phyloP scores from a whole-genome alignment of 2,113 vertebrate genomes.

The Campylorhamphus procurvoides region DNA sequence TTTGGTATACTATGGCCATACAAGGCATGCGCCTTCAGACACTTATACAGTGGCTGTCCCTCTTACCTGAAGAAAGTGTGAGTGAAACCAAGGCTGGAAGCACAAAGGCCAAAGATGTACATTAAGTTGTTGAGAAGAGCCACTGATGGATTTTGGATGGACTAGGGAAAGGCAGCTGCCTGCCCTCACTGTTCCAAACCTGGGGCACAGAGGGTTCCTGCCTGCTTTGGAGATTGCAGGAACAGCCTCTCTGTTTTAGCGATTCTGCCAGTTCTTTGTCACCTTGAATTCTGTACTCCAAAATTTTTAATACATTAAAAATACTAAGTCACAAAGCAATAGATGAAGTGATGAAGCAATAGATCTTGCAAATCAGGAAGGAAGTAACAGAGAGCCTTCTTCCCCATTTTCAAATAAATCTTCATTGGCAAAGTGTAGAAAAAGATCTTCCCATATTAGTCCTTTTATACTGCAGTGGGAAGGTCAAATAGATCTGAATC shows the following conservation, averaged over 20 bases:
- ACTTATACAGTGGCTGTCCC: too few relatives aligned
- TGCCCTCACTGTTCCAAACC: rapidly evolving
- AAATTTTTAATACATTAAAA: not conserved
- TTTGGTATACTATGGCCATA: rapidly evolving
- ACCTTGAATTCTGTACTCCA: not conserved
- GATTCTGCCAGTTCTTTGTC: not conserved
- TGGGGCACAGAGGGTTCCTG: rapidly evolving
- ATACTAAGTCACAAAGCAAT: not conserved
- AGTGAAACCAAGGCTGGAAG: not conserved
- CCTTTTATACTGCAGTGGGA: not conserved
- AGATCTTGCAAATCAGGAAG: not conserved
- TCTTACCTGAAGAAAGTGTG: not conserved
- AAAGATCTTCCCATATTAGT: not conserved
- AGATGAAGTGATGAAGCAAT: not conserved
- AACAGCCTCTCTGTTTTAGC: not conserved
- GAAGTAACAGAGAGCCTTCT: not conserved
- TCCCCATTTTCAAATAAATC: not conserved
- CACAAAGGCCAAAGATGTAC: not conserved
- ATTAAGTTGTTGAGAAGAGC: not conserved
- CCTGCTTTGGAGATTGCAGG: not conserved
- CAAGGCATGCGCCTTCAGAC: not conserved
- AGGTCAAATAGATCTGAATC: not conserved
- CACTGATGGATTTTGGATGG: rapidly evolving
- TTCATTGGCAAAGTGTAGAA: too few relatives aligned
- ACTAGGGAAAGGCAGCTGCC: not conserved